A percentile compares a stretch with the other conserved stretches of the same genome.
phyloP scores from a whole-genome alignment of 2,888 invertebrate species.

The Diplolepis rosae region DNA sequence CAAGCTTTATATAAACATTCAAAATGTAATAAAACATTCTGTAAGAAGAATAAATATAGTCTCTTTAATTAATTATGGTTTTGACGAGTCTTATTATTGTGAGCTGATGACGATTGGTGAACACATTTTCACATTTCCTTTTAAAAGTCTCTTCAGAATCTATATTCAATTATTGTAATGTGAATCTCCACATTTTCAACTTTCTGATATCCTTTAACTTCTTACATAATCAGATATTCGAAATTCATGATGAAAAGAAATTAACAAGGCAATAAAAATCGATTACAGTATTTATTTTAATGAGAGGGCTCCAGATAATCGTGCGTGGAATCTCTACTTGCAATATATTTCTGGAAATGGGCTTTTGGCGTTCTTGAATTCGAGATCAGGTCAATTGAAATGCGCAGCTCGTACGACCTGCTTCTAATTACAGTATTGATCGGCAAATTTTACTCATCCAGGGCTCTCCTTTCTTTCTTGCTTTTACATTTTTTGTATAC shows the following conservation, averaged over 20 bases:
- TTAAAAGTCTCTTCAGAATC: no score
- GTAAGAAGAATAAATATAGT: background rate
- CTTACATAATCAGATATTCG: conserved; percentile 4
- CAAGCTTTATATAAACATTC: conserved; percentile 19
- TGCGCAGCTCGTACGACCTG: conserved; percentile 39
- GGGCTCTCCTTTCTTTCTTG: conserved; percentile 25
- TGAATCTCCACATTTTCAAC: no score
- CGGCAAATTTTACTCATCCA: conserved; percentile 47
- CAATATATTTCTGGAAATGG: conserved; percentile 23
- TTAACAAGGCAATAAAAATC: conserved; percentile 14
- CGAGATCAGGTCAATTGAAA: conserved; percentile 47
- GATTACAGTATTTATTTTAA: conserved; percentile 7
- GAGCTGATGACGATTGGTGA: background rate
- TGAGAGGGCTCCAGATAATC: background rate
- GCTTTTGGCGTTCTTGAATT: conserved; percentile 36
- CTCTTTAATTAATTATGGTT: background rate
- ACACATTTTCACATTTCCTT: no score
- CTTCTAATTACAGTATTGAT: conserved; percentile 49
- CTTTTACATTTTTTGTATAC: background rate
- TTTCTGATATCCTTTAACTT: no score
- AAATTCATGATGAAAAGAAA: background rate
- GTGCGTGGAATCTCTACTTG: conserved; percentile 25
- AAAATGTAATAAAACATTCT: conserved; percentile 9
- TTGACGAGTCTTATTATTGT: background rate
- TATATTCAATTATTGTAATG: no score